Evolutionary conservation across 1,140 invertebrate species (phyloP), one percentile per base, ranked within the genome.

Genomic region (Mylabris phalerata): DNA sequence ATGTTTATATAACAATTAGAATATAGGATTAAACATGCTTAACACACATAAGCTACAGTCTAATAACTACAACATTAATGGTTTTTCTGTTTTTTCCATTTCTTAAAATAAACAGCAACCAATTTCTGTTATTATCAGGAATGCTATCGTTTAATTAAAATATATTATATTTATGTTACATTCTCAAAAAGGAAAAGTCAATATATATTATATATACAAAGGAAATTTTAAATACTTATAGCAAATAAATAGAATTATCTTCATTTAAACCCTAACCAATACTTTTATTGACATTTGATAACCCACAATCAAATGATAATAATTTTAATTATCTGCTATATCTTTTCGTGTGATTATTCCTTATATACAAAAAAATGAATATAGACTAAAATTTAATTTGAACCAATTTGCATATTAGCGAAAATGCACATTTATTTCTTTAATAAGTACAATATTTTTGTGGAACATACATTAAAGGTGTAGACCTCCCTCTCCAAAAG

Each of bases 1-100:
- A 67, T 66, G 57, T 52, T n/a, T 55, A 48, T 59, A 67, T 69
- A 69, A 69, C 67, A 67, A 67, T 66, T 58, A 67, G 66, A 66
- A 61, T 69, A 69, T 59, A 65, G 65, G 55, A 57, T 66, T 32
- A 62, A 64, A 69, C 62, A 67, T 69, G 67, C 64, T 57, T 64
- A 61, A 66, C 63, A 69, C 67, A 69, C 66, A 65, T 63, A 66
- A 62, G 62, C 67, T 69, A 69, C 58, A 60, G 61, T 49, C 59
- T 57, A 59, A 44, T 57, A 24, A 38, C 60, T 60, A 60, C 59
- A 63, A 62, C 50, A 55, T 60, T 46, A 63, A 58, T 40, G 41
- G 41, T 42, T 42, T 42, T 42, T 42, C 9, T 42, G 11, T 10
- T 42, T 10, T n/a, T 9, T n/a, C 11, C 19, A 19, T n/a, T n/a